A percentile compares a stretch with the other conserved stretches of the same genome.
phyloP scores from a whole-genome alignment of 1,140 invertebrate species.

The Leptopilina clavipes region DNA sequence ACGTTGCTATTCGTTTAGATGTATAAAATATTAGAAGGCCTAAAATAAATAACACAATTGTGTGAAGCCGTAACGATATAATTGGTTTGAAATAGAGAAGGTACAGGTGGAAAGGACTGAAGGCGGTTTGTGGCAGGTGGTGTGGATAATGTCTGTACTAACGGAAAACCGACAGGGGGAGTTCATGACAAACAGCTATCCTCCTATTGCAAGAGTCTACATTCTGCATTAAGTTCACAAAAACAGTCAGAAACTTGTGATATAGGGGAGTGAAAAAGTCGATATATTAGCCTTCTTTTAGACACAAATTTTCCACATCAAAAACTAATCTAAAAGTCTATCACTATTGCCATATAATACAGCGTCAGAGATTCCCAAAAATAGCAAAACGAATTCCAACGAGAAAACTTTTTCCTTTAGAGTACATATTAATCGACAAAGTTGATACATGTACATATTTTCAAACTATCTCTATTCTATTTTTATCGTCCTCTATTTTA shows the following conservation, averaged over 20 bases:
- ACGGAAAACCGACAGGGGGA: neutral
- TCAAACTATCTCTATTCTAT: neutral
- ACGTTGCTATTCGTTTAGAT: too few relatives aligned
- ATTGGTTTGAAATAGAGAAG: constrained; percentile 32
- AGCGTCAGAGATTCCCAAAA: neutral
- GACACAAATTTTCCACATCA: neutral
- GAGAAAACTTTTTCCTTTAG: neutral
- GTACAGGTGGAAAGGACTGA: constrained; percentile 11
- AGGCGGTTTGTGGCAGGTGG: constrained; percentile 18
- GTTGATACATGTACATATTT: neutral
- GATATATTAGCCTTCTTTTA: neutral
- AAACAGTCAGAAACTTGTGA: neutral
- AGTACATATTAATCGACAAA: constrained; percentile 7
- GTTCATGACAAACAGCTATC: constrained; percentile 17
- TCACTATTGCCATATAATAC: too few relatives aligned
- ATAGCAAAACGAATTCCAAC: neutral
- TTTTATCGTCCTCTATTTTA: neutral
- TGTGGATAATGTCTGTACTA: constrained; percentile 23
- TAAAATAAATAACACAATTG: neutral
- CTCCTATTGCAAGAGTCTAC: constrained; percentile 3
- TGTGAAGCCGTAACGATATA: neutral
- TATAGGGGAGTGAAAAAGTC: neutral
- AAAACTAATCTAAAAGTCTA: constrained; percentile 15
- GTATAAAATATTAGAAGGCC: neutral
- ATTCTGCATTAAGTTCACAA: constrained; percentile 11